phyloP scores from a whole-genome alignment of 2,113 vertebrate genomes.

The Numida meleagris region DNA sequence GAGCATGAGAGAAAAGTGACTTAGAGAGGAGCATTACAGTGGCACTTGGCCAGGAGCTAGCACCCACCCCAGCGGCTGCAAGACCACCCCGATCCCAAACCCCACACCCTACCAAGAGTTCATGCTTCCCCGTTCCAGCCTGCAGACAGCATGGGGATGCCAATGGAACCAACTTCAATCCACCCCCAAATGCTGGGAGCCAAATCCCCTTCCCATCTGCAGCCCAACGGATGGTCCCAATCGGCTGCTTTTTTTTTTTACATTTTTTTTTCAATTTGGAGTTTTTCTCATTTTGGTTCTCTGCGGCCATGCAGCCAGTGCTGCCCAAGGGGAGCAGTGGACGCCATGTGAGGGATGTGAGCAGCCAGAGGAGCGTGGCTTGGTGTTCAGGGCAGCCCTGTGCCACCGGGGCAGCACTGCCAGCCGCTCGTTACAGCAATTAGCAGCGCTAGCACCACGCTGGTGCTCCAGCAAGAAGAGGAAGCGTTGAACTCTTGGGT shows the following conservation, averaged over 20 bases:
- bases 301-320: neutral
- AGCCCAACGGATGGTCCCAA: neutral
- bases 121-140: neutral
- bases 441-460: neutral
- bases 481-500: constrained; percentile 31
- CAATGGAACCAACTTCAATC: neutral
- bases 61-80: neutral
- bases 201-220: neutral
- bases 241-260: neutral
- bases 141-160: neutral
- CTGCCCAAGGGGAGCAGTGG: neutral
- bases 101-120: constrained; percentile 27
- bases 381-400: no score
- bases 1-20: neutral
- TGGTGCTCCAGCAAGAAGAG: neutral
- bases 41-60: constrained; percentile 25
- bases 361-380: neutral
- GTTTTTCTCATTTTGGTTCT: neutral
- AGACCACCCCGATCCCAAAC: constrained; percentile 22
- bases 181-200: neutral
- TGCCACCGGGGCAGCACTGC: neutral
- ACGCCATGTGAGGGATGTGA: constrained; percentile 17
- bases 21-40: neutral
- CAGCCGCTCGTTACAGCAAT: neutral
- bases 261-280: neutral